Base-by-base conservation (phyloP, 2,113 vertebrate genomes). In the Paedocypris sp. region DNA sequence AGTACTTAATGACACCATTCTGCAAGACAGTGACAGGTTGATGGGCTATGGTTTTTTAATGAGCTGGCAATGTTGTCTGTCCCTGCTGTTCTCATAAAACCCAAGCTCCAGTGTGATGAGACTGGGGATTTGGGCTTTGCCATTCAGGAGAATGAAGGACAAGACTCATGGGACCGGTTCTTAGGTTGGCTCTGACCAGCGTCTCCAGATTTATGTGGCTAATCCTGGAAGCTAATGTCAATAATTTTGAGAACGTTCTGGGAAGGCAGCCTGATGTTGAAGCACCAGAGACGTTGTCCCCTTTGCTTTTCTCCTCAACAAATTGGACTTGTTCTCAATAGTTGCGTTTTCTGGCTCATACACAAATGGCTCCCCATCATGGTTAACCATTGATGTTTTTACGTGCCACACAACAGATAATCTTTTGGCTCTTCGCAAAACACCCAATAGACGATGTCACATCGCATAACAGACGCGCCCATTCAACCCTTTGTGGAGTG, bases 41-140 rank as follows among this genome's bases (percentile, higher is more conserved):
- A 82, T 75, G 79, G 83, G 77, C 78, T 76, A 71, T 80, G 62
- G 79, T 83, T 81, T 84, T 86, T 86, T 87, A 86, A 87, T 85
- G 83, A 82, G 78, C 78, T 80, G 79, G 77, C 85, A 83, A 78
- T 80, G 78, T 78, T 83, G 78, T 78, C 81, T 78, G 65, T 79
- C 66, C 62, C 64, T 58, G 61, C 62, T 54, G 60, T 76, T 75
- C 72, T 76, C 78, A 75, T 63, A 63, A 74, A 73, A 82, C 80
- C 76, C 77, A 76, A 79, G 80, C 43, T 56, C 74, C 75, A 56
- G 75, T 79, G 78, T 80, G 81, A 83, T 85, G 81, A 82, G 82
- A 83, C 76, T 35, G 76, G 81, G 82, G 80, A 80, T 77, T 80
- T 73, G 76, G 80, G 74, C 67, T 76, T 70, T 73, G 73, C 79